Evolutionary conservation across 2,113 vertebrate species (phyloP), one percentile per base, ranked within the genome.

Genomic region (Sander lucioperca): DNA sequence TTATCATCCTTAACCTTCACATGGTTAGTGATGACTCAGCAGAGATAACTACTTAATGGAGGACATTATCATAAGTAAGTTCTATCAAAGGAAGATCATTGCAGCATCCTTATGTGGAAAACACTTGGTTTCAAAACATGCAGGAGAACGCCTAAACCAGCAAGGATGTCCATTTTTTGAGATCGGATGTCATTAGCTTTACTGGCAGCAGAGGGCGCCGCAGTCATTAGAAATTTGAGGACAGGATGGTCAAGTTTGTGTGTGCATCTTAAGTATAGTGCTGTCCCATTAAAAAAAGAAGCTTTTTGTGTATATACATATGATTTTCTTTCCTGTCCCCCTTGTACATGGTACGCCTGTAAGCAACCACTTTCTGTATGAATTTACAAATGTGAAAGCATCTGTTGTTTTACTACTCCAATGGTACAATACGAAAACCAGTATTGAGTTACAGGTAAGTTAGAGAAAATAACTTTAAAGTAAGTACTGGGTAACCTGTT

Each of bases 191-290:
- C 16, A 6, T 84, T 6, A 5, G 5, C 21, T 63, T 19, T 2
- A 14, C 16, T 19, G 33, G 2, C 91, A 92, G 73, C 73, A 92
- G 93, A 76, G 89, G 87, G 87, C 71, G 47, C 82, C 64, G 71
- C 16, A 86, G 68, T 48, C 71, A 69, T 14, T 45, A 45, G 21
- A 82, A 64, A 48, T 21, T 14, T 68, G 45, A 53, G 3, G 23
- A 27, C 47, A 47, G 43, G 3, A 1, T 9, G 7, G 66, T 36
- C 11, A 5, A 15, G 45, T 19, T 6, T 63, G 9, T 45, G 39
- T 12, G 3, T 11, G 33, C 18, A 16, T 33, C n/a, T 53, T 0
- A 23, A 30, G 10, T 15, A 12, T 16, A 6, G 11, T 43, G 9
- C 8, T 39, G 8, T 3, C 8, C n/a, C n/a, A 9, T 25, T 10